Evolutionary conservation across 2,797 vertebrate genomes (phyloP).

Genomic region (Morelia viridis): DNA sequence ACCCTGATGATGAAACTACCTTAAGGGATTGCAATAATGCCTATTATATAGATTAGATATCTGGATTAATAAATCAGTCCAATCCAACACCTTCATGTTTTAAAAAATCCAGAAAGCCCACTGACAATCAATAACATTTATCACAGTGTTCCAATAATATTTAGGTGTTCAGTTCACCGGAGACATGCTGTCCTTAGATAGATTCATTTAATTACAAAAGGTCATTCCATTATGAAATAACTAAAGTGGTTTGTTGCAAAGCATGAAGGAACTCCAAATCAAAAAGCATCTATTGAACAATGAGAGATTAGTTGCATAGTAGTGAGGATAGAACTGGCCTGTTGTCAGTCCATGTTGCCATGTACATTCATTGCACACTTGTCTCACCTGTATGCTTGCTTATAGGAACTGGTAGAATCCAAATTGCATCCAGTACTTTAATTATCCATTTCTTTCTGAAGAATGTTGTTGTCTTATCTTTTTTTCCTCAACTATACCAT

Average conservation of each 20-base stretch:
- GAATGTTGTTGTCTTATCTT: not conserved
- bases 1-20: not conserved
- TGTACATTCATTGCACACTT: not conserved
- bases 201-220: slow-evolving; percentile 34
- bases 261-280: slow-evolving; percentile 26
- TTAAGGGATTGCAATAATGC: not conserved
- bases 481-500: not conserved
- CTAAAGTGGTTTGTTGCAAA: slow-evolving; percentile 25
- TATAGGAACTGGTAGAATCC: not conserved
- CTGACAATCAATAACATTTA: slow-evolving; percentile 12
- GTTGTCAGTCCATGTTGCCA: slow-evolving; percentile 5
- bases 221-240: slow-evolving; percentile 30
- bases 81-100: not conserved
- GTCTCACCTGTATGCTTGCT: not conserved
- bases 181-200: slow-evolving; percentile 19
- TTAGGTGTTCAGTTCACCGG: slow-evolving; percentile 11
- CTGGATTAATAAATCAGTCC: not conserved
- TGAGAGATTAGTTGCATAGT: slow-evolving; percentile 42
- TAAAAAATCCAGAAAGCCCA: not conserved
- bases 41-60: not conserved
- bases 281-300: slow-evolving; percentile 31
- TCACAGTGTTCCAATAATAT: not conserved
- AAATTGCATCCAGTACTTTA: not conserved
- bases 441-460: not conserved
- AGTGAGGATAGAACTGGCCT: slow-evolving; percentile 20